phyloP scores from a whole-genome alignment of 2,888 invertebrate species.

The Aporophyla nigra region DNA sequence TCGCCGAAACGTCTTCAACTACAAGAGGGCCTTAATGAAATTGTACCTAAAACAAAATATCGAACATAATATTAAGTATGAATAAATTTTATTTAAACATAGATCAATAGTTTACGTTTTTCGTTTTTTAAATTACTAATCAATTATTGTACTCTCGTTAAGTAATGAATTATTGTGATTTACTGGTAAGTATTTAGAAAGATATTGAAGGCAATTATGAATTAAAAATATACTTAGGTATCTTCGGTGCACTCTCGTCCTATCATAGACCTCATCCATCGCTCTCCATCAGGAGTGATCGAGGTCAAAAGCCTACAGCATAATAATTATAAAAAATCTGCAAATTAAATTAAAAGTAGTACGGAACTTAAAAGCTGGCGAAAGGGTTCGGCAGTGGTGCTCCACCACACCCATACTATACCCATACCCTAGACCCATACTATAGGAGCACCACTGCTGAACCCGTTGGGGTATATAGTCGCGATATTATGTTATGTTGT shows the following conservation, averaged over 20 bases:
- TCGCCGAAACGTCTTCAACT: too few relatives aligned
- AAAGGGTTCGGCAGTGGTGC: too few relatives aligned
- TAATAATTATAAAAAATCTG: too few relatives aligned
- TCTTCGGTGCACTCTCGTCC: too few relatives aligned
- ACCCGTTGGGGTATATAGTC: background rate
- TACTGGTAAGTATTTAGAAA: background rate
- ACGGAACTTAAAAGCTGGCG: too few relatives aligned
- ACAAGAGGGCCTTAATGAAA: too few relatives aligned
- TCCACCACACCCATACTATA: background rate
- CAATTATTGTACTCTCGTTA: background rate
- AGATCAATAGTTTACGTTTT: background rate
- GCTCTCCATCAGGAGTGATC: too few relatives aligned
- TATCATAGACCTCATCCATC: too few relatives aligned
- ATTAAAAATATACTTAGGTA: background rate
- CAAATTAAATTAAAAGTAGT: too few relatives aligned
- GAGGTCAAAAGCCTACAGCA: too few relatives aligned
- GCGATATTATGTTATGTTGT: background rate
- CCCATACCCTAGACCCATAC: too few relatives aligned
- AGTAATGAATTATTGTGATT: background rate
- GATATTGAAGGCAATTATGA: background rate
- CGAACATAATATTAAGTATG: background rate
- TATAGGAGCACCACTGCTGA: background rate
- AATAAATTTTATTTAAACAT: background rate
- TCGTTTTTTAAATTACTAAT: background rate
- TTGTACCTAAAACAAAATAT: background rate